Conservation (phyloP, 1,140 invertebrate genomes). For the Papilio polyxenes region DNA sequence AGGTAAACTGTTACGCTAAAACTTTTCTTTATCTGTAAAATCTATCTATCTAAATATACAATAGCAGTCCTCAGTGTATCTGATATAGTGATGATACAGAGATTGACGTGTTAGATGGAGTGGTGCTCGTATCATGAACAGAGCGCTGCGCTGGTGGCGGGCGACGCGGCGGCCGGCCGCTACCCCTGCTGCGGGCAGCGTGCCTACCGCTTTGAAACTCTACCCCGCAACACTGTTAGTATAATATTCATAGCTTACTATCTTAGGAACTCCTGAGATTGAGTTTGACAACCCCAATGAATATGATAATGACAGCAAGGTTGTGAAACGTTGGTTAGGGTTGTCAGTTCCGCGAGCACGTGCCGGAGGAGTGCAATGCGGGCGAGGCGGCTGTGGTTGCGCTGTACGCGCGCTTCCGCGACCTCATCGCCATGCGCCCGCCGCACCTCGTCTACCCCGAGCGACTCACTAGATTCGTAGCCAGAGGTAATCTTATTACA, state of each 20-base stretch:
- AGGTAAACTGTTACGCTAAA: conserved; percentile 63
- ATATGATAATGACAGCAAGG: background rate
- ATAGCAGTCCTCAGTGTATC: too few relatives aligned
- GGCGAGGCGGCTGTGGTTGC: conserved; percentile 82
- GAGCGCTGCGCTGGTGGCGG: conserved; percentile 84
- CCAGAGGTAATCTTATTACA: conserved; percentile 74
- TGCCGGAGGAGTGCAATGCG: conserved; percentile 80
- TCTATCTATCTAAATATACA: too few relatives aligned
- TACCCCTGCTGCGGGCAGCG: conserved; percentile 93
- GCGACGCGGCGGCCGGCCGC: conserved; percentile 84
- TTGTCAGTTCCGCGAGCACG: conserved; percentile 84
- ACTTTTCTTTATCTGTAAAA: too few relatives aligned
- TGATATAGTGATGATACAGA: too few relatives aligned
- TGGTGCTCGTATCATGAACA: conserved; percentile 91
- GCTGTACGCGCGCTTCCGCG: conserved; percentile 81
- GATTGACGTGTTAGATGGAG: conserved; percentile 78
- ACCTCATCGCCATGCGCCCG: conserved; percentile 82
- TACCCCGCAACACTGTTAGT: conserved; percentile 79
- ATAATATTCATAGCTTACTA: background rate
- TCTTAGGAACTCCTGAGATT: background rate
- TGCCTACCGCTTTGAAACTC: conserved; percentile 88
- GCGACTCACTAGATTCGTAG: conserved; percentile 83
- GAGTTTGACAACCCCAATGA: background rate
- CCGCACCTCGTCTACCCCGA: conserved; percentile 85
- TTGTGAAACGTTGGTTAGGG: conserved; percentile 63